Conservation (phyloP, 2,888 invertebrate species). For the Ectropis crepuscularia region DNA sequence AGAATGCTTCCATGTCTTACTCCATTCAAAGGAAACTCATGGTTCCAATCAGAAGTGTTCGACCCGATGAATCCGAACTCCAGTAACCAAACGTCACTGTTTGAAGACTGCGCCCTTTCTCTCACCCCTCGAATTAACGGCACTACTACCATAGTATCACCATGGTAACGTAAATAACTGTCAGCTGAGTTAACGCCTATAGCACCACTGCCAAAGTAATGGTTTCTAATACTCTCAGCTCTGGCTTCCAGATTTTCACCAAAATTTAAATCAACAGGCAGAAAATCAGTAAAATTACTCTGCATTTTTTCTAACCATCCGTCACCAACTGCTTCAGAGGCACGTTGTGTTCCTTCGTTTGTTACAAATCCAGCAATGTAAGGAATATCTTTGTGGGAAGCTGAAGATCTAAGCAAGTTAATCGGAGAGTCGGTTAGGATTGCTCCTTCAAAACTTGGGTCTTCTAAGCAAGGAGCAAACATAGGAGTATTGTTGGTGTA, state of each 20-base stretch:
- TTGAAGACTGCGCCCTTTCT: neutral
- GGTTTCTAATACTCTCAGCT: conserved; percentile 1
- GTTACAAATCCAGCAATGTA: conserved; percentile 6
- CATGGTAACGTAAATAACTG: conserved; percentile 1
- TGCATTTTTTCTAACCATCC: conserved; percentile 26
- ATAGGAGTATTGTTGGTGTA: conserved; percentile 16
- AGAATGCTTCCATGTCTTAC: conserved; percentile 26
- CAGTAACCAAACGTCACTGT: neutral
- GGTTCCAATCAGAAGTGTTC: conserved; percentile 10
- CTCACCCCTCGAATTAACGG: neutral
- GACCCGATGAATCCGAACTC: conserved; percentile 7
- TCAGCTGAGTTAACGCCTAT: neutral
- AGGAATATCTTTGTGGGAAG: neutral
- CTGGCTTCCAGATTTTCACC: neutral
- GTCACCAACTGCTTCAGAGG: conserved; percentile 8
- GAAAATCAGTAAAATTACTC: conserved; percentile 3
- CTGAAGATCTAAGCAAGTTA: neutral
- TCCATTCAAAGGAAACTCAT: conserved; percentile 6
- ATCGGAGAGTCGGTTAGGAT: neutral
- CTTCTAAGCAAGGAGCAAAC: conserved; percentile 13
- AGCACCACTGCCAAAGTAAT: conserved; percentile 1
- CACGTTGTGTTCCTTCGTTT: conserved; percentile 10
- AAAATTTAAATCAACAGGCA: conserved; percentile 12
- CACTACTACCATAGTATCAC: conserved; percentile 3
- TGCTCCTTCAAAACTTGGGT: neutral